Percentiles rank a stretch among this genome's conserved stretches.
Evolutionary conservation across 2,797 vertebrate species (phyloP).

Genomic region (Neosalanx taihuensis): DNA sequence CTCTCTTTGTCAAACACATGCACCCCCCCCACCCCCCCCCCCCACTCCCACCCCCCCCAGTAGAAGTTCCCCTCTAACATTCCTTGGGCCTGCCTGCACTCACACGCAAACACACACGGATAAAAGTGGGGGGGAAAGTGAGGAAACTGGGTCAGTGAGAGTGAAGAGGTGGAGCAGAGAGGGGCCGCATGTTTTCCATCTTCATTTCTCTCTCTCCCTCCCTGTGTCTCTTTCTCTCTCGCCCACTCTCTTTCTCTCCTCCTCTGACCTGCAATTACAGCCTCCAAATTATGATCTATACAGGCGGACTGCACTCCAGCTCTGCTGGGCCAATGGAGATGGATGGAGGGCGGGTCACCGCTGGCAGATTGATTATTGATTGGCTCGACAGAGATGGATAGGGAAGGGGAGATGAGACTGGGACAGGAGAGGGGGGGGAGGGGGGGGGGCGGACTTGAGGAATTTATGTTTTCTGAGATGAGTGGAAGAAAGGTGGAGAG

Average conservation of each 20-base stretch:
- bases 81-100: neutral
- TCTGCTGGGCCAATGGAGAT: conserved; percentile 65
- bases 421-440: conserved; percentile 36
- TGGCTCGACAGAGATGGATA: conserved; percentile 80
- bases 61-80: conserved; percentile 13
- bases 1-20: no score
- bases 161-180: conserved; percentile 42
- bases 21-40: no score
- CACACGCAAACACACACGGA: no score
- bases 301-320: conserved; percentile 54
- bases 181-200: conserved; percentile 19
- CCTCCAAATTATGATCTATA: conserved; percentile 83
- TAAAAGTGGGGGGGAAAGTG: no score
- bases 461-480: conserved; percentile 59
- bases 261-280: conserved; percentile 78
- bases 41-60: no score
- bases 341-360: conserved; percentile 69
- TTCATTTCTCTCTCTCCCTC: no score
- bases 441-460: conserved; percentile 57
- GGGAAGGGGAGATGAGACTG: conserved; percentile 63
- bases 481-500: conserved; percentile 24
- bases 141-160: conserved; percentile 65
- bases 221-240: no score
- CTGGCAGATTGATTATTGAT: conserved; percentile 85
- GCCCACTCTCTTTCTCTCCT: conserved; percentile 8